Evolutionary conservation across 2,888 invertebrate species (phyloP).

Genomic region (Chouioia cunea): DNA sequence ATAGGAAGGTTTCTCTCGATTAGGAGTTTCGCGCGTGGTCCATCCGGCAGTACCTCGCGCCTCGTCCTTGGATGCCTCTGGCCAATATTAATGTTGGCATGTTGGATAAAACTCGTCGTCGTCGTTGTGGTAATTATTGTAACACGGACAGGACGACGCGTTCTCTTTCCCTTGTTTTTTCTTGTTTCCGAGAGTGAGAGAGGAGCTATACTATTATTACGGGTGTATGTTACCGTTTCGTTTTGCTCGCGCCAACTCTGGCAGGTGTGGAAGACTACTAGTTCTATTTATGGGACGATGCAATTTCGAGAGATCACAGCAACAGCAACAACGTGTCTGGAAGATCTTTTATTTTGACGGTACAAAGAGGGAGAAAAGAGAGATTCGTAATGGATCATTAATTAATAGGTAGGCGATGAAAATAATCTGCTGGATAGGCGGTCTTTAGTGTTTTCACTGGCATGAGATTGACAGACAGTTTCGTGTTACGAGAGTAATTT

Average conservation of each 20-base stretch:
- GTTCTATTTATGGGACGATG: neutral
- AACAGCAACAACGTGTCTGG: too few species aligned
- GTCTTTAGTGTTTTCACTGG: too few species aligned
- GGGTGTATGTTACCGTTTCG: conserved; percentile 19
- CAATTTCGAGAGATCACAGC: too few species aligned
- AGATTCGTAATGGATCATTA: too few species aligned
- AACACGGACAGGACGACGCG: conserved; percentile 9
- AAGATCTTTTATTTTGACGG: too few species aligned
- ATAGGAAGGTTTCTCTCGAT: conserved; percentile 34
- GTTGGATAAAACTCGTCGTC: neutral
- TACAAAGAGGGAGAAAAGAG: too few species aligned
- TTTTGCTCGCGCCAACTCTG: neutral
- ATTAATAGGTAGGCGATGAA: too few species aligned
- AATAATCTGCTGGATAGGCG: too few species aligned
- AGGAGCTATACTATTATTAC: conserved; percentile 9
- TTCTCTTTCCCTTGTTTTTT: conserved; percentile 19
- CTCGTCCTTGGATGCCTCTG: conserved; percentile 33
- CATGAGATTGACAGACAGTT: too few species aligned
- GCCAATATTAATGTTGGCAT: conserved; percentile 29
- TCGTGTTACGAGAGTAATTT: too few species aligned
- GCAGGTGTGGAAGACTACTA: neutral
- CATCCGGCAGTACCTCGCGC: conserved; percentile 40
- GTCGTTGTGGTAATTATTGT: conserved; percentile 29
- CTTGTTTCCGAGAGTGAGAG: too few species aligned
- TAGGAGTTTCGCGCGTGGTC: conserved; percentile 36